Evolutionary conservation across 2,797 vertebrate genomes (phyloP), one percentile per base, ranked within the genome.

Genomic region (Anniella stebbinsi): DNA sequence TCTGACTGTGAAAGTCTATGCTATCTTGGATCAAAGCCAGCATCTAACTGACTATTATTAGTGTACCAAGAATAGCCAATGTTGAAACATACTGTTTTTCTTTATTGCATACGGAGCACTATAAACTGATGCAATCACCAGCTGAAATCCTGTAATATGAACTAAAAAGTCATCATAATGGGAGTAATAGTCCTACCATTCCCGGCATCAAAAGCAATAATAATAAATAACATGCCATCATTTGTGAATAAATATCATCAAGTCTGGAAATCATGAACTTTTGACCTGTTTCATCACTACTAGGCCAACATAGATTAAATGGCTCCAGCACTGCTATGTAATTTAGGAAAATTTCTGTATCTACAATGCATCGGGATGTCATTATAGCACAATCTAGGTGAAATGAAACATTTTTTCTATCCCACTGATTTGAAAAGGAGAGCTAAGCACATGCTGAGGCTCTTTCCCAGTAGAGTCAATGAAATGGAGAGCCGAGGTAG

Each of bases 1-100:
- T 45, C 70, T 75, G 30, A 45, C n/a, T n/a, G 78, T 69, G 63
- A 38, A 70, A 36, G 7, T 54, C 60, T 60, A 38, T 23, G 25
- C 81, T 78, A 88, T 88, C 87, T 28, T 18, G 18, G 48, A 73
- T 57, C 51, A 81, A 72, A 60, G 48, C 66, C 87, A 88, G 2
- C 28, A 72, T 60, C 25, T 88, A 54, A 70, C 38, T 80, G 45
- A 54, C 67, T 57, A 87, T 87, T 45, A 66, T 67, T 57, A 60
- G 78, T 57, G 38, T 23, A 60, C 57, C 25, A 38, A 81, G 66
- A 72, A 66, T 30, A 25, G 63, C 73, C 57, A 63, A n/a, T 77
- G 41, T 4, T 87, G 72, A 15, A 38, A 45, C 28, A 23, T 45
- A 36, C 72, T 87, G 85, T 45, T 86, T 1, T 36, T 63, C 15